A percentile compares a stretch with the other conserved stretches of the same genome.
These are phyloP conservation scores for Semicossyphus pulcher DNA, from an alignment of 2,113 vertebrate genomes.

Conservation along the genomic window DNA sequence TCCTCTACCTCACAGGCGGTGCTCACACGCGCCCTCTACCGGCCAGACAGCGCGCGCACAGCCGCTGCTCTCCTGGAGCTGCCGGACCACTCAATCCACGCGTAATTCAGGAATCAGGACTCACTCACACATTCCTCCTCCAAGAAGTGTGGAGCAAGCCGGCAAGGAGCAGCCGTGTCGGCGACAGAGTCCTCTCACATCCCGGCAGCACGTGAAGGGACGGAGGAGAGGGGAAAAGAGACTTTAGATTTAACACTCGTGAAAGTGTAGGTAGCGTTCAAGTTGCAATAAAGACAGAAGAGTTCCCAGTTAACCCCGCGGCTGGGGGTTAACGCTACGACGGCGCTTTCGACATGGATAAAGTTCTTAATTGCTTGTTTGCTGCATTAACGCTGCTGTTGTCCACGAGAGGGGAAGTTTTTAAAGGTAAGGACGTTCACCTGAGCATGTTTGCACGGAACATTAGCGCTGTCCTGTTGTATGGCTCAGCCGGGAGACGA, in stretches of 20 bases:
- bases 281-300: slow-evolving; percentile 64
- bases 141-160: slow-evolving; percentile 74
- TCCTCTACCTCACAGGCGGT: slow-evolving; percentile 22
- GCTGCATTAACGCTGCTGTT: slow-evolving; percentile 80
- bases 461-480: not conserved
- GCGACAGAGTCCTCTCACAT: slow-evolving; percentile 37
- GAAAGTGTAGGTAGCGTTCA: slow-evolving; percentile 57
- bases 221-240: slow-evolving; percentile 33
- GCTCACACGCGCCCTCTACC: slow-evolving; percentile 75
- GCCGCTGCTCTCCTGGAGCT: slow-evolving; percentile 58
- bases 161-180: slow-evolving; percentile 57
- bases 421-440: slow-evolving; percentile 81
- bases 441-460: slow-evolving; percentile 12
- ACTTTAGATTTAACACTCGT: slow-evolving; percentile 13
- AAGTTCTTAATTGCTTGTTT: slow-evolving; percentile 82
- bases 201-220: slow-evolving; percentile 30
- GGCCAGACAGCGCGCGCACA: slow-evolving; percentile 55
- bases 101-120: slow-evolving; percentile 78
- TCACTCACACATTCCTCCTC: slow-evolving; percentile 74
- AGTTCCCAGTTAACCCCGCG: slow-evolving; percentile 77
- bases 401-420: slow-evolving; percentile 81
- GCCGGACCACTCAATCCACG: slow-evolving; percentile 71
- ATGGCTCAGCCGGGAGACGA: not conserved
- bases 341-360: slow-evolving; percentile 82
- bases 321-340: slow-evolving; percentile 68